Conservation (phyloP, 2,113 vertebrate species). For the Rhegmatorhina hoffmannsi region DNA sequence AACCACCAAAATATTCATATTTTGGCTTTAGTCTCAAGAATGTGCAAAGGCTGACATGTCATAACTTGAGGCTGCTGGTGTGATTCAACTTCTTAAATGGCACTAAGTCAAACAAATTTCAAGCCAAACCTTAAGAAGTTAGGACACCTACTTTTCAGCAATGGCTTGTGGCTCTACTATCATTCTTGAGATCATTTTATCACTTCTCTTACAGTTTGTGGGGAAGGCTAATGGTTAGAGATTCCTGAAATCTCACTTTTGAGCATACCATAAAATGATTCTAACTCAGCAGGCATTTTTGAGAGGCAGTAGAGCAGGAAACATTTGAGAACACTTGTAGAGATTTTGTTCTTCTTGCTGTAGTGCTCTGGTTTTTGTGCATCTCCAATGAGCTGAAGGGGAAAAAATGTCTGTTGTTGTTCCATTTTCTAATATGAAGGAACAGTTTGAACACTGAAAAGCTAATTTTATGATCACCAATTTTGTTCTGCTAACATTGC, state of each 20-base stretch:
- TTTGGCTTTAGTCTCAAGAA: not conserved
- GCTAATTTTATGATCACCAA: not conserved
- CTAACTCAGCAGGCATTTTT: not conserved
- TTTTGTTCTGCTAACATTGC: not conserved
- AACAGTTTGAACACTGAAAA: constrained; percentile 1
- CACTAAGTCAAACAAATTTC: not conserved
- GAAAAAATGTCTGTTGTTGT: not conserved
- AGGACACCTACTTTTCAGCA: not conserved
- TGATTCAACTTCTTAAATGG: not conserved
- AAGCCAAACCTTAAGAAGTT: not conserved
- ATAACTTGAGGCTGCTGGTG: not conserved
- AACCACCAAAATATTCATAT: not conserved
- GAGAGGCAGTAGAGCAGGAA: not conserved
- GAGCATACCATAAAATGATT: not conserved
- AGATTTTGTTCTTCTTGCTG: not conserved
- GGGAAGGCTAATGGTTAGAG: not conserved
- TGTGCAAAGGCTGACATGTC: not conserved
- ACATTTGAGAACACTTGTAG: not conserved
- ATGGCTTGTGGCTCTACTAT: not conserved
- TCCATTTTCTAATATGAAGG: not conserved
- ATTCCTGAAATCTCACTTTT: not conserved
- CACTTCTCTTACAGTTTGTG: not conserved
- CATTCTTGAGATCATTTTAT: not conserved
- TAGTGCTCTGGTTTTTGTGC: not conserved
- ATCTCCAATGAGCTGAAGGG: not conserved